These are phyloP conservation scores for Cydia strobilella DNA, from an alignment of 1,140 invertebrate genomes.

Conservation along the genomic window DNA sequence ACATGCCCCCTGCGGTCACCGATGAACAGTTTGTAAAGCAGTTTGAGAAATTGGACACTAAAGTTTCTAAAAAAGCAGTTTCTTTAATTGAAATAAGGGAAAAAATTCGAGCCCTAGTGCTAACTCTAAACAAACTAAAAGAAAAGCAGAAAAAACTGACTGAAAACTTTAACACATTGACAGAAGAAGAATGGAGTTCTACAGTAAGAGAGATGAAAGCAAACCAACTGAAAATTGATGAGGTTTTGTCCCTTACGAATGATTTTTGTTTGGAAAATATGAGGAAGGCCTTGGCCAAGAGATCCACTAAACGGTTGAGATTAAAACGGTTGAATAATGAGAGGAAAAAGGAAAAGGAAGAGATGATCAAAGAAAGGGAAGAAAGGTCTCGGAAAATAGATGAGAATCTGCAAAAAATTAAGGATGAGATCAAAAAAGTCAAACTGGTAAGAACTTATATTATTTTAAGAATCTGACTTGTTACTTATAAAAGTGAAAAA, in stretches of 20 bases:
- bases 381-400: conserved; percentile 81
- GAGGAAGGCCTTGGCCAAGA: conserved; percentile 76
- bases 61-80: conserved; percentile 35
- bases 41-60: conserved; percentile 47
- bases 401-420: conserved; percentile 82
- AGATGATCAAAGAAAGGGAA: conserved; percentile 63
- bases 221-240: conserved; percentile 75
- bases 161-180: conserved; percentile 67
- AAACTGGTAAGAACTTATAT: conserved; percentile 77
- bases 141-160: conserved; percentile 68
- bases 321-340: conserved; percentile 75
- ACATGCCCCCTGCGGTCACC: conserved; percentile 33
- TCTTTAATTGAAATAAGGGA: conserved; percentile 61
- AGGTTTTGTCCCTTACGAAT: conserved; percentile 68
- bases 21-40: conserved; percentile 64
- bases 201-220: conserved; percentile 71
- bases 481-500: too few relatives aligned
- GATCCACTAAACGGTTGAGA: conserved; percentile 81
- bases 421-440: conserved; percentile 82
- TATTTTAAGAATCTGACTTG: too few relatives aligned
- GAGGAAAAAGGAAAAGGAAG: conserved; percentile 70
- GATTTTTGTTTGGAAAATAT: conserved; percentile 68
- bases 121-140: conserved; percentile 71
- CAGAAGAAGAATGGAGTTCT: conserved; percentile 79
- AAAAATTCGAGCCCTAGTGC: conserved; percentile 59